Evolutionary conservation across 2,888 invertebrate species (phyloP), one percentile per base, ranked within the genome.

Genomic region (Tiliacea aurago): DNA sequence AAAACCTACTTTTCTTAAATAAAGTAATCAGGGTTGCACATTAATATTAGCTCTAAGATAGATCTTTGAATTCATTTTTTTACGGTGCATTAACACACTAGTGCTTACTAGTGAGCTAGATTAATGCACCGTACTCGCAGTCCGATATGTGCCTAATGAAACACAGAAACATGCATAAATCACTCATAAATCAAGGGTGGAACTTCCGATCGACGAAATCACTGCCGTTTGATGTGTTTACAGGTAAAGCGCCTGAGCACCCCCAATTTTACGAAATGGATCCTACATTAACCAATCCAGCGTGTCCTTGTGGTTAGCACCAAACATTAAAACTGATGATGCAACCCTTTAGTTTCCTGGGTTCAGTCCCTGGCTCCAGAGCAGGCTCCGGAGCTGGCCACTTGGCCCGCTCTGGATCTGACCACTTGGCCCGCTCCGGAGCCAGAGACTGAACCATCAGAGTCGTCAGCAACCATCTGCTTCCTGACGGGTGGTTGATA

Each of bases 211-310:
- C 3, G 28, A 45, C 37, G 13, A 47, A 28, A n/a, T 55, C 9
- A 56, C 18, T n/a, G 4, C 15, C 2, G 33, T 55, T 76, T 76
- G 13, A 47, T 49, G 20, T 77, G 18, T 68, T 56, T 58, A 58
- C 58, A 78, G 74, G 23, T 58, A 23, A 4, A 37, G 41, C 13
- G 2, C n/a, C 41, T 1, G n/a, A 49, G 9, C 6, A 20, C 15
- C 2, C 9, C 7, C 4, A 20, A 28, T 10, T n/a, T 5, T 23
- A 1, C 43, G 28, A 13, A n/a, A 43, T 9, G 18, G 28, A 66
- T n/a, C 7, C 11, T 13, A 49, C 9, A 59, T 64, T 20, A 28
- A 23, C 37, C 13, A 49, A 63, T 1, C 0, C 61, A 41, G 0
- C 6, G 15, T 43, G 61, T 43, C 41, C 28, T 28, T 28, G 66